Evolutionary conservation across 2,113 vertebrate species (phyloP), one percentile per base, ranked within the genome.

Genomic region (Morone saxatilis): DNA sequence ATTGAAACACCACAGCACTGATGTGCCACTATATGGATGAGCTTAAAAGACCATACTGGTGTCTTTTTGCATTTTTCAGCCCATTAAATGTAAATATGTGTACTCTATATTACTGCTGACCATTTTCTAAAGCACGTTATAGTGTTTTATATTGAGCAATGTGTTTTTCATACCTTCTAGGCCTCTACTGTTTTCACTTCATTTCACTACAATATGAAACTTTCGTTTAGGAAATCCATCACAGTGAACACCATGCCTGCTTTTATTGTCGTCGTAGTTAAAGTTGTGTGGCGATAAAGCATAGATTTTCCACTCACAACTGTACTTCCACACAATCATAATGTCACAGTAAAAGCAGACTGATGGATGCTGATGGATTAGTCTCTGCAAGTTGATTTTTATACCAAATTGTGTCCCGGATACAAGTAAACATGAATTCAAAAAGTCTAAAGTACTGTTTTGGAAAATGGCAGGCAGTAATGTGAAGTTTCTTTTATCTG

Each of bases 51-150:
- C 22, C 19, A 66, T 60, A 48, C 41, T 6, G 22, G 25, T 60
- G 50, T 45, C 38, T 45, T 31, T 79, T 76, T 62, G 25, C 43
- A 63, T 50, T 20, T 83, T 78, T 72, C 54, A 83, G 57, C 11
- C 82, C 68, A 82, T 83, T 77, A 76, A 38, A 53, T 85, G 71
- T 19, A 79, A 41, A 71, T 78, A 31, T 78, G 22, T 51, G 4
- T 48, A 7, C 40, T 41, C 60, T 45, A 17, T 41, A 41, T 53
- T 43, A 22, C 19, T 41, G 60, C 57, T 71, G 78, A 71, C 17
- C 47, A 2, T 66, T 74, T 67, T 60, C 40, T 62, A 25, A 76
- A 84, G 51, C 65, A 59, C 0, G 2, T 17, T 17, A 20, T 9
- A 6, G 41, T 56, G 48, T 76, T 82, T 76, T 47, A 59, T 12